Evolutionary conservation across 2,113 vertebrate species (phyloP).

Genomic region (Salvelinus sp.): DNA sequence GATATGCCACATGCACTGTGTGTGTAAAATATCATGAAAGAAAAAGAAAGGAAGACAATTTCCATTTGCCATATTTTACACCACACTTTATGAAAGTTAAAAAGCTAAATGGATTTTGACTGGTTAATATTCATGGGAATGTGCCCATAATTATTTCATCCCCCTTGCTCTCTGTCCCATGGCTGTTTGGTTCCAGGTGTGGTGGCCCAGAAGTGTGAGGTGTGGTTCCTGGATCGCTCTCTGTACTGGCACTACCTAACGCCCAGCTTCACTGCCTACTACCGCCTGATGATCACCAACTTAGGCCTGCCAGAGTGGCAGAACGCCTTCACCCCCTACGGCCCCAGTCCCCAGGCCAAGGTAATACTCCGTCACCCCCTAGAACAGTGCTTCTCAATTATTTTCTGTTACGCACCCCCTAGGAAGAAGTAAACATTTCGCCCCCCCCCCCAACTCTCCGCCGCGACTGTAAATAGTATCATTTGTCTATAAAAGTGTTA

Average conservation of each 20-base stretch:
- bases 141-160: neutral
- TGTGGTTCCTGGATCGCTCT: constrained; percentile 95
- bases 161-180: neutral
- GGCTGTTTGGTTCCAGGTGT: constrained; percentile 68
- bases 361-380: constrained; percentile 59
- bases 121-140: neutral
- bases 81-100: neutral
- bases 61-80: too few relatives aligned
- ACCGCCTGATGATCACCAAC: constrained; percentile 91
- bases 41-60: too few relatives aligned
- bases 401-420: too few relatives aligned
- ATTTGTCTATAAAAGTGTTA: too few relatives aligned
- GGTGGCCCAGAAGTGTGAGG: constrained; percentile 79
- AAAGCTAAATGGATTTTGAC: neutral
- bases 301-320: constrained; percentile 96
- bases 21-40: too few relatives aligned
- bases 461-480: too few relatives aligned
- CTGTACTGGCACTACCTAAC: constrained; percentile 94
- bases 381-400: too few relatives aligned
- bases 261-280: constrained; percentile 89
- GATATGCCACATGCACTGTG: too few relatives aligned
- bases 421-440: too few relatives aligned
- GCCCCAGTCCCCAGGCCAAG: constrained; percentile 92
- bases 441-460: too few relatives aligned
- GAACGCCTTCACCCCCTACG: constrained; percentile 89